phyloP scores from a whole-genome alignment of 2,113 vertebrate species.

The Shinisaurus crocodilurus region DNA sequence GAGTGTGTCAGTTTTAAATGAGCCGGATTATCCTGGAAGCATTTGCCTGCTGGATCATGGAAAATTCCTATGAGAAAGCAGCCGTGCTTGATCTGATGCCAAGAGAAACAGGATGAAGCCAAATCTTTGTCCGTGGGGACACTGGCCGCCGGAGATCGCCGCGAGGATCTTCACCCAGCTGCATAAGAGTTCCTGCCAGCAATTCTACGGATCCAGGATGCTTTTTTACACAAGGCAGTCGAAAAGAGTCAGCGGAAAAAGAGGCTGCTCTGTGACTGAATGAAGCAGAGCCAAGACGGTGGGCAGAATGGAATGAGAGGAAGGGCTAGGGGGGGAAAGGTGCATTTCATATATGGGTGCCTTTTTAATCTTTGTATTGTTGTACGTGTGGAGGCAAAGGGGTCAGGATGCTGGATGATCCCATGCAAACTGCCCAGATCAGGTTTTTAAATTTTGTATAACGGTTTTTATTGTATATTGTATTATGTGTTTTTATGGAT shows the following conservation, averaged over 20 bases:
- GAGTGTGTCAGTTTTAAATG: constrained; percentile 12
- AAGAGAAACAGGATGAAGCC: constrained; percentile 63
- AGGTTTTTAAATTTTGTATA: no score
- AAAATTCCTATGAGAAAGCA: constrained; percentile 62
- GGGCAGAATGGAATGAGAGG: neutral
- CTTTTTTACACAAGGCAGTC: constrained; percentile 1
- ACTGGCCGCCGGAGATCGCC: neutral
- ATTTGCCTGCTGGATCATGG: constrained; percentile 64
- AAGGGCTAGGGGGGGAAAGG: neutral
- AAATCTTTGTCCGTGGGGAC: neutral
- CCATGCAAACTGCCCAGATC: no score
- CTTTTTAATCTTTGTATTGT: no score
- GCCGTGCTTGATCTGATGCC: constrained; percentile 60
- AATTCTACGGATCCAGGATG: constrained; percentile 16
- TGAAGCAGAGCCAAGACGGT: neutral
- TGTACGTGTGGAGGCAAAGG: no score
- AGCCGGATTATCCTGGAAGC: constrained; percentile 8
- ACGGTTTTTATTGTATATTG: no score
- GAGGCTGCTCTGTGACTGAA: accelerated
- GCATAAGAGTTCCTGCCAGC: constrained; percentile 38
- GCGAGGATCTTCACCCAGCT: constrained; percentile 46
- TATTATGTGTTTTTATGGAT: no score
- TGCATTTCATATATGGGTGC: no score
- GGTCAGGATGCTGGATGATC: no score
- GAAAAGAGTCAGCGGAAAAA: neutral